Percentiles rank a stretch among this genome's conserved stretches.
Conservation (phyloP, 2,888 invertebrate genomes). For the Cephonodes hylas region DNA sequence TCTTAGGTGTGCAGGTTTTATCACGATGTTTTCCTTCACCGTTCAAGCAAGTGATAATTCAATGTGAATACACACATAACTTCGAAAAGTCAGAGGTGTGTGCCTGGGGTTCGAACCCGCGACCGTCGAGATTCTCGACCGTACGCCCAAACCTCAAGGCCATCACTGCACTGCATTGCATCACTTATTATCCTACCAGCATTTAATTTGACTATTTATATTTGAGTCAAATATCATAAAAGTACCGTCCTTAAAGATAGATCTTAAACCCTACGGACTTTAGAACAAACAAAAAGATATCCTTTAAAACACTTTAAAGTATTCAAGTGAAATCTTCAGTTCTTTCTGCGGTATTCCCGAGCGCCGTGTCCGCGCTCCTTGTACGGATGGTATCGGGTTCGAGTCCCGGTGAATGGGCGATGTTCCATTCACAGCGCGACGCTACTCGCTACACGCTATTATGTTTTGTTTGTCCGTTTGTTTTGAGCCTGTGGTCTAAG, state of each 20-base stretch:
- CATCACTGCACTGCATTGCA: background rate
- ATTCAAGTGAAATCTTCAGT: background rate
- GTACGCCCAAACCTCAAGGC: too few relatives aligned
- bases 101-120: too few relatives aligned
- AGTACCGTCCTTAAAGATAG: too few relatives aligned
- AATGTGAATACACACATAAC: too few relatives aligned
- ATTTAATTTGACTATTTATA: too few relatives aligned
- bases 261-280: background rate
- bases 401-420: slow-evolving; percentile 52
- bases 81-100: too few relatives aligned
- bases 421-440: slow-evolving; percentile 47
- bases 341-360: slow-evolving; percentile 1
- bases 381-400: slow-evolving; percentile 52
- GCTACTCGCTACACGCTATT: slow-evolving; percentile 16
- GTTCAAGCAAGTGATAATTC: too few relatives aligned
- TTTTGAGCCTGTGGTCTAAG: background rate
- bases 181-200: too few relatives aligned
- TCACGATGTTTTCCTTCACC: too few relatives aligned
- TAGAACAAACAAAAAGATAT: background rate
- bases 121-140: too few relatives aligned
- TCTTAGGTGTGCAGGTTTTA: too few relatives aligned
- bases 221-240: too few relatives aligned
- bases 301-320: background rate
- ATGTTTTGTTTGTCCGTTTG: slow-evolving; percentile 10
- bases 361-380: slow-evolving; percentile 21